Percentiles rank a stretch among this genome's conserved stretches.
Conservation (phyloP, 2,113 vertebrate species). For the Tetrax tetrax region DNA sequence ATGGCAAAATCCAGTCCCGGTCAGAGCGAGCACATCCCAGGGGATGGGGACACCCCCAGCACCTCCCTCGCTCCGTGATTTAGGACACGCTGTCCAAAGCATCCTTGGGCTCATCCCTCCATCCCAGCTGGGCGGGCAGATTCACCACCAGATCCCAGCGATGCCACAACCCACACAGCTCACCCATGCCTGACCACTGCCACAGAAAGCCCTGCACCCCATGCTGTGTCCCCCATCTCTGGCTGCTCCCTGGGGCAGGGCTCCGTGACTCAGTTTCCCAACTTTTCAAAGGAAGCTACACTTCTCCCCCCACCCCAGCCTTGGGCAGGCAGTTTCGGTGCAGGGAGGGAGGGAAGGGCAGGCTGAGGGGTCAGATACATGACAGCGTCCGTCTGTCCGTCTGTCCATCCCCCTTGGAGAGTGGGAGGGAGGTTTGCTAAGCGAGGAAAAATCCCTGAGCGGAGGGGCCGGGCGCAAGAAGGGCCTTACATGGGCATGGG, state of each 20-base stretch:
- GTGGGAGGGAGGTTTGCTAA: constrained; percentile 40
- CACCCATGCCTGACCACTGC: accelerated
- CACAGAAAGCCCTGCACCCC: neutral
- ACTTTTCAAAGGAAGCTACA: neutral
- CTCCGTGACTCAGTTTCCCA: neutral
- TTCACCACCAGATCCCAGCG: neutral
- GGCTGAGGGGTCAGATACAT: neutral
- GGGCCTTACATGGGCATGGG: constrained; percentile 67
- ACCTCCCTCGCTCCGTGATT: neutral
- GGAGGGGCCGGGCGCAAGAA: neutral
- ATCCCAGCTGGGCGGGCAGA: neutral
- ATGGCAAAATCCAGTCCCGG: neutral
- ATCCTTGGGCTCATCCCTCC: neutral
- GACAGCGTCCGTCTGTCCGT: neutral
- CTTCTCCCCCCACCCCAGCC: neutral
- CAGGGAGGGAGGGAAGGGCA: neutral
- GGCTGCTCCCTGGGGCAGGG: neutral
- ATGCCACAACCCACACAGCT: accelerated
- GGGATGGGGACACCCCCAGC: accelerated
- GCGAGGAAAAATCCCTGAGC: constrained; percentile 46
- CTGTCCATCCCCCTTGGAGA: accelerated
- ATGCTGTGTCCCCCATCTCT: neutral
- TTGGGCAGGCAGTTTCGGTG: neutral
- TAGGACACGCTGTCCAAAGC: neutral
- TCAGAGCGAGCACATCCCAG: accelerated